A percentile compares a stretch with the other conserved stretches of the same genome.
Evolutionary conservation across 2,797 vertebrate species (phyloP).

Genomic region (Paguma larvata): DNA sequence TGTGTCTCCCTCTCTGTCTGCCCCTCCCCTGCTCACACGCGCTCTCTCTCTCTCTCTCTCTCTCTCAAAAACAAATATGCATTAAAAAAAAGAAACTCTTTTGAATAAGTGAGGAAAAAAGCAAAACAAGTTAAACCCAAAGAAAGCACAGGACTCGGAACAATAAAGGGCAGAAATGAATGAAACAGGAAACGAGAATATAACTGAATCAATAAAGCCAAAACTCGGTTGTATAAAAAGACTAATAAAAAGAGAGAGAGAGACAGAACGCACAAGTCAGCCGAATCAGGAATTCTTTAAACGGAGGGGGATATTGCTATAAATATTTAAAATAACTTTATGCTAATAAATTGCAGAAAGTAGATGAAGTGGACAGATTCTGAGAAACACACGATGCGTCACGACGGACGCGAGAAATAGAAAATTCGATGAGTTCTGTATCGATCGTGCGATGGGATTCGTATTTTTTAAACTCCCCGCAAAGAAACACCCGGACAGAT

Average conservation of each 20-base stretch:
- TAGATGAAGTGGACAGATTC: not conserved
- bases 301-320: too few relatives aligned
- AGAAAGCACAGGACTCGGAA: not conserved
- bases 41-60: too few relatives aligned
- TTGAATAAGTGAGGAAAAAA: not conserved
- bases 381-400: not conserved
- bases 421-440: too few relatives aligned
- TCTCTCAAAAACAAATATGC: too few relatives aligned
- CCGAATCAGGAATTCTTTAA: fast-evolving
- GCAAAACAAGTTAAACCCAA: too few relatives aligned
- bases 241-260: not conserved
- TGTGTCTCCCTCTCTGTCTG: too few relatives aligned
- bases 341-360: too few relatives aligned
- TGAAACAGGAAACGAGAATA: not conserved
- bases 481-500: not conserved
- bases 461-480: not conserved
- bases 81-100: too few relatives aligned
- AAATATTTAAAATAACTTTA: not conserved
- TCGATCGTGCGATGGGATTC: not conserved
- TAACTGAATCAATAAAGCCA: not conserved
- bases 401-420: not conserved
- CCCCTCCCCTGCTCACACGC: too few relatives aligned
- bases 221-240: not conserved
- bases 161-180: fast-evolving
- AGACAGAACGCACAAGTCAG: not conserved